Percentiles rank a stretch among this genome's conserved stretches.
Conservation (phyloP, 2,888 invertebrate species). For the Nysson spinosus region DNA sequence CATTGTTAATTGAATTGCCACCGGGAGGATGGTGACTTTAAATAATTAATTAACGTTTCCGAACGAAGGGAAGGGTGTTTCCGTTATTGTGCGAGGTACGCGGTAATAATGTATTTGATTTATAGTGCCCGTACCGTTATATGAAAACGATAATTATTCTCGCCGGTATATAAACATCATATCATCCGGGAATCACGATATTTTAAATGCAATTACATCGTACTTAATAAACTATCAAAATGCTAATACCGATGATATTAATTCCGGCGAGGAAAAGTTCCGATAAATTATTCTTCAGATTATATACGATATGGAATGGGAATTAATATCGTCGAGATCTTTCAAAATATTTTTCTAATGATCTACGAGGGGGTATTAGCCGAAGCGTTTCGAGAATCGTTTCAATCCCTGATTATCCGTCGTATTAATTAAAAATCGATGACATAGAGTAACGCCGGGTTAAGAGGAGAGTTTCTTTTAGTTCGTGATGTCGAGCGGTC, state of each 20-base stretch:
- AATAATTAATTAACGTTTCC: conserved; percentile 46
- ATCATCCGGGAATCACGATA: background rate
- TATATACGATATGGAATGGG: too few species aligned
- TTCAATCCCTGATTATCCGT: background rate
- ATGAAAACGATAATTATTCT: background rate
- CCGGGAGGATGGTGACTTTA: conserved; percentile 26
- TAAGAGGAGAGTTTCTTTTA: conserved; percentile 1
- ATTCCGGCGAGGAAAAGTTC: too few species aligned
- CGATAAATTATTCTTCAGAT: too few species aligned
- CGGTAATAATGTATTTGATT: too few species aligned
- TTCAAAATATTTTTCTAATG: too few species aligned
- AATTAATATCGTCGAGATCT: too few species aligned
- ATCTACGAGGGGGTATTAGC: too few species aligned
- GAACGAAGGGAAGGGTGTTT: background rate
- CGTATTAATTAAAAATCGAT: conserved; percentile 5
- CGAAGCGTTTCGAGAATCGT: too few species aligned
- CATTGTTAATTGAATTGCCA: conserved; percentile 50
- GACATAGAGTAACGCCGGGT: background rate
- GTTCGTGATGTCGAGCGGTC: conserved; percentile 16
- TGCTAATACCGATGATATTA: too few species aligned
- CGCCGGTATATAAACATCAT: background rate
- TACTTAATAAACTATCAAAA: background rate
- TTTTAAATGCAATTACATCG: background rate
- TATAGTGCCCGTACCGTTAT: too few species aligned
- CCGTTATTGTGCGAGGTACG: background rate